A percentile compares a stretch with the other conserved stretches of the same genome.
phyloP scores from a whole-genome alignment of 2,797 vertebrate genomes.

The Mormyrops boulengeri region DNA sequence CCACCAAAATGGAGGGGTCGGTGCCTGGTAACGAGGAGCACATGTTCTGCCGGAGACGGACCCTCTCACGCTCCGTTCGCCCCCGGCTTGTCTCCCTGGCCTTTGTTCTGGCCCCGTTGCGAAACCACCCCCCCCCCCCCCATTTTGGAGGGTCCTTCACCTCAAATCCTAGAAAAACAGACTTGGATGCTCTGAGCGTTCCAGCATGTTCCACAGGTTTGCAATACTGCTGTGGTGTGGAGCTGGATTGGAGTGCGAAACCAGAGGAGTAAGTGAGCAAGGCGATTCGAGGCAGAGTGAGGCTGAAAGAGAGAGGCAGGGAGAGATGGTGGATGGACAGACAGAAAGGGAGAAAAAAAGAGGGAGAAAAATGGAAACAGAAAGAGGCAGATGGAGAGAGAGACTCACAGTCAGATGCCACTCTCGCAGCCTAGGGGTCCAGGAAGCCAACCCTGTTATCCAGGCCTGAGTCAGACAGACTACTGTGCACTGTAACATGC shows the following conservation, averaged over 20 bases:
- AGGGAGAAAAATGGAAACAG: background rate
- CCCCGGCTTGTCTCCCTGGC: conserved; percentile 27
- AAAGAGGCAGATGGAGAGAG: background rate
- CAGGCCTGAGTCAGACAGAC: background rate
- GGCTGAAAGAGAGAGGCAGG: background rate
- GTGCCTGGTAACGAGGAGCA: conserved; percentile 56
- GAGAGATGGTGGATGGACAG: background rate
- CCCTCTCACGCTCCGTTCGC: conserved; percentile 34
- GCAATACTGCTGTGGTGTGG: background rate
- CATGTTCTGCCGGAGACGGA: conserved; percentile 50
- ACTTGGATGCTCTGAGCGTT: background rate
- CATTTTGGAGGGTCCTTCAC: conserved; percentile 24
- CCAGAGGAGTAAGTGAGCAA: background rate
- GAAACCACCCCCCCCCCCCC: conserved; percentile 38
- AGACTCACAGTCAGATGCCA: background rate
- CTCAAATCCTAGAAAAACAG: background rate
- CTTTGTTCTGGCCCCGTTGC: conserved; percentile 36
- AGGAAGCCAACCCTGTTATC: background rate
- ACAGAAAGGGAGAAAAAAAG: background rate
- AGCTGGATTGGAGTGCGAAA: background rate
- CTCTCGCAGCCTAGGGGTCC: background rate
- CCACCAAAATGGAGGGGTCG: conserved; percentile 44
- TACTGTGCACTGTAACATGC: background rate
- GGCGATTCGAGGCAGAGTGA: background rate
- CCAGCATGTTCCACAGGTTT: background rate